Evolutionary conservation across 2,113 vertebrate species (phyloP), one percentile per base, ranked within the genome.

Genomic region (Chloropsis hardwickii): DNA sequence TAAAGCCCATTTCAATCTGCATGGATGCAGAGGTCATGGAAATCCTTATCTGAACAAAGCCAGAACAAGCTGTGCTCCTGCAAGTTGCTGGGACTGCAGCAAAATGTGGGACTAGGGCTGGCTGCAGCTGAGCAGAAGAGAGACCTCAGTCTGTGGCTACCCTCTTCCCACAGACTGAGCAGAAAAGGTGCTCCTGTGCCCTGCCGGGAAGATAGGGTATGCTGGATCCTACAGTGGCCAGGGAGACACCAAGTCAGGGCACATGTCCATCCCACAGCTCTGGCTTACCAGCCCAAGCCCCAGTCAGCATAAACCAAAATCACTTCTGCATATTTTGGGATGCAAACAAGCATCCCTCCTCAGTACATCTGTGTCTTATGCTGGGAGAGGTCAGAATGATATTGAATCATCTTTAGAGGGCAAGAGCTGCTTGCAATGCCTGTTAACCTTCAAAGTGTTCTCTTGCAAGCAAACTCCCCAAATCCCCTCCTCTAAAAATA

Each of bases 371-470:
- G 31, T 21, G 2, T 48, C 73, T 70, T 76, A 37, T 1, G 0
- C 40, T 37, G 19, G 29, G 37, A 87, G 90, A 92, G 79, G 62
- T 61, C 25, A 1, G 64, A 94, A 70, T 77, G 5, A 1, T 28
- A 80, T 62, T 9, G 10, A 93, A 39, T 61, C 2, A 1, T 71
- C 66, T 81, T 93, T 56, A 62, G 60, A 79, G 66, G 62, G 33
- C 17, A 60, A 88, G 62, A 82, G 70, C 60, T 67, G 33, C 66
- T 66, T 45, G 15, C 50, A 82, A 54, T 0, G 33, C 76, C 80
- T 29, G n/a, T 51, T 87, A 93, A 95, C 86, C 78, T 96, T 95
- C 86, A 83, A 54, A 88, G 53, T 8, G 57, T 73, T 87, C 81
- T 81, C 81, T 88, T 8, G 5, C 48, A 79, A 72, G 57, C 31